Base-by-base conservation (phyloP, 2,888 invertebrate genomes). In the Leptothorax acervorum region DNA sequence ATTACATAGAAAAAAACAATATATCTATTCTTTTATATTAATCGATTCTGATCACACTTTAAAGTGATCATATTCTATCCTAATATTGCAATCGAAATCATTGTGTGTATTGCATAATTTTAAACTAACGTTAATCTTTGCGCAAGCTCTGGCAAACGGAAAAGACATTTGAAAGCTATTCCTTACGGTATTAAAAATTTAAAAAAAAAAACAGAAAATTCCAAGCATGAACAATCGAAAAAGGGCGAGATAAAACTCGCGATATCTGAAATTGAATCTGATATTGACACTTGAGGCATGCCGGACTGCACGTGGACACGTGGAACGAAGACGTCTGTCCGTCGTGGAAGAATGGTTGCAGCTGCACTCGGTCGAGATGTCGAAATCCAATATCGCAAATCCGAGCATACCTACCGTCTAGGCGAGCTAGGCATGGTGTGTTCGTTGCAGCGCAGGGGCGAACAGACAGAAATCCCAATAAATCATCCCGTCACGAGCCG, bases 401-500 rank as follows among this genome's bases (percentile, higher is more conserved):
- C 83, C 88, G 84, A 82, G 83, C 88, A 86, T 82, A 88, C 90
- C 89, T 83, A 84, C 87, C 85, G 84, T 83, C 90, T 90, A 90
- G 90, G 81, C 79, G 48, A 87, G 86, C 89, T 90, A 90, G 90
- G 90, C 88, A 93, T 92, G 92, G 91, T 90, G 92, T 91, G 93
- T 92, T 94, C 92, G 91, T 92, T 93, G 92, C 92, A 92, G 90
- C 93, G 94, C 93, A 94, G 93, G 94, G 94, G 94, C 94, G 94
- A 94, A 93, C 94, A 94, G 94, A 95, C 95, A 95, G 95, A 95
- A 95, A 95, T 95, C 95, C 95, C 95, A 94, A 96, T 96, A 95
- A 95, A 96, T 96, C 96, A 96, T 95, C 95, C 95, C 95, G 96
- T 96, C 96, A 96, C 95, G 95, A 95, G 95, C 95, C 95, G 95